Base-by-base conservation (phyloP, 2,888 invertebrate species). In the Electrophaes corylata region DNA sequence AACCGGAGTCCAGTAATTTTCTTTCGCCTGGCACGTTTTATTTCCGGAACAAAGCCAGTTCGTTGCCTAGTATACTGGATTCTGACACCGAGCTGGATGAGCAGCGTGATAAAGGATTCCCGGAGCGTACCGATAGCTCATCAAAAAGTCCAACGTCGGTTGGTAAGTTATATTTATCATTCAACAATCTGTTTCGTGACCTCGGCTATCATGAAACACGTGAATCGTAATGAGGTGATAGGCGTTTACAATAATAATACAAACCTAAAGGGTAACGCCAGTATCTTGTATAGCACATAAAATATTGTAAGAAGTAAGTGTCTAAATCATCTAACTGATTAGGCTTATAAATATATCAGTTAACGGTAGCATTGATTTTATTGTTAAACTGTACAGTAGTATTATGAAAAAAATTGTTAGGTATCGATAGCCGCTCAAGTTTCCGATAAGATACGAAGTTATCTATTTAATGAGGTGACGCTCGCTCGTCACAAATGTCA, bases 1-100 rank as follows among this genome's bases (percentile, higher is more conserved):
- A 64, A 69, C 64, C 73, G 19, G 83, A 92, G 60, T 86, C 92
- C 64, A 92, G 87, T 60, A 93, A 93, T 73, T 92, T 92, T 73
- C 84, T 94, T 4, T 93, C 94, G 8, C 94, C 94, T 8, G 93
- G 92, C 65, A 90, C 93, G 6, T 93, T 94, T 73, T 91, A 92
- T 79, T 93, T 94, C 69, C 91, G 92, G 48, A 84, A 84, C 51
- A 92, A 92, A 83, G 96, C 96, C 47, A 96, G 95, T 76, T 96
- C 96, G 56, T 83, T 97, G 75, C 97, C 97, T 0, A 96, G 96
- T 76, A 96, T 96, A 73, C 88, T 97, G 72, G 96, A 96, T 75
- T 95, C 95, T 0, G 96, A 96, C 61, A 94, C 94, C 39, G 95
- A 95, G 64, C 86, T 93, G 59, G 94, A 94, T 54, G 90, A 86